Evolutionary conservation across 2,113 vertebrate species (phyloP).

Genomic region (Zosterops hypoxanthus): DNA sequence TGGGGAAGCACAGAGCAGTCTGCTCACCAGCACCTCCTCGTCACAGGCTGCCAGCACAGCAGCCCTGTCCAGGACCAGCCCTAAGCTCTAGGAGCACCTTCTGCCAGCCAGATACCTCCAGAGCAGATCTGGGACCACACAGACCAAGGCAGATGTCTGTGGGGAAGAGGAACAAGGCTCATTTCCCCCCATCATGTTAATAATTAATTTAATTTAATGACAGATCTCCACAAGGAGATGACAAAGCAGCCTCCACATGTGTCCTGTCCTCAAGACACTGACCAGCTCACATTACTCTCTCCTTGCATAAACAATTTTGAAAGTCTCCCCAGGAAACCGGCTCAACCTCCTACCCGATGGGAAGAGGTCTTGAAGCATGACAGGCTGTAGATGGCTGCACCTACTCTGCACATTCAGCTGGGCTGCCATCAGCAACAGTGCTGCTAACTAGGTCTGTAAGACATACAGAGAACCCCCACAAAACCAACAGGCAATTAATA

Average conservation of each 20-base stretch:
- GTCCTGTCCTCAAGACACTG: background rate
- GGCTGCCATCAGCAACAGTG: background rate
- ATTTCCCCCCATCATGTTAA: background rate
- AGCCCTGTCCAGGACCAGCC: background rate
- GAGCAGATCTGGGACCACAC: background rate
- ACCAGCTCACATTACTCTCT: background rate
- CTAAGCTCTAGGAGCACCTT: background rate
- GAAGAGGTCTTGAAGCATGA: background rate
- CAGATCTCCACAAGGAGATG: background rate
- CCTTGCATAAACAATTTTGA: background rate
- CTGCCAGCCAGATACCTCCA: background rate
- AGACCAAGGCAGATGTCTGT: background rate
- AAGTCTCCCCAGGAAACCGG: background rate
- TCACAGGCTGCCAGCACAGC: background rate
- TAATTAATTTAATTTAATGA: slow-evolving; percentile 10
- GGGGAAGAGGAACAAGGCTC: background rate
- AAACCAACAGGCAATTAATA: slow-evolving; percentile 31
- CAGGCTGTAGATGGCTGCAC: background rate
- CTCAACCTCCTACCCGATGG: background rate
- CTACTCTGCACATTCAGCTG: background rate
- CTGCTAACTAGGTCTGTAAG: background rate
- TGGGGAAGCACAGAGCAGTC: background rate
- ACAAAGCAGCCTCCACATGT: background rate
- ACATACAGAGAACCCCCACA: background rate
- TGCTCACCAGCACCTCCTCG: background rate